A percentile compares a stretch with the other conserved stretches of the same genome.
Evolutionary conservation across 2,888 invertebrate genomes (phyloP).

Genomic region (Morinoia aosen): DNA sequence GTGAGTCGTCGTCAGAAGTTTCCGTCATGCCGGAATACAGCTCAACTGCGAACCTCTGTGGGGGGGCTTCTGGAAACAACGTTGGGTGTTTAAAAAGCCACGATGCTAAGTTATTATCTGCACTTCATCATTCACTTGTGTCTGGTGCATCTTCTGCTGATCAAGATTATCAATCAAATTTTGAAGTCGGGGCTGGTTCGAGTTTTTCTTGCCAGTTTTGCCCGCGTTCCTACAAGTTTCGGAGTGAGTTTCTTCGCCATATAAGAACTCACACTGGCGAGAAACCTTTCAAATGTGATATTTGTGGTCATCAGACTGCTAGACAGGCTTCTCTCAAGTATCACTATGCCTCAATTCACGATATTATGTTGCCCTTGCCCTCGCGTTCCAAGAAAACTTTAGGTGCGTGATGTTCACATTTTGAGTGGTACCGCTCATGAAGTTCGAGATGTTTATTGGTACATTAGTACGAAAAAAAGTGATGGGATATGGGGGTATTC

Average conservation of each 20-base stretch:
- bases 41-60: not conserved
- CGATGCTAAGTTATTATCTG: not conserved
- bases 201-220: slow-evolving; percentile 22
- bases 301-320: slow-evolving; percentile 28
- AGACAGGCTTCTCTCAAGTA: slow-evolving; percentile 43
- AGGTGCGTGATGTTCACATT: not conserved
- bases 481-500: not conserved
- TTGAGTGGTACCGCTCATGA: not conserved
- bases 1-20: not conserved
- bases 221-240: slow-evolving; percentile 11
- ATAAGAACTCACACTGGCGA: slow-evolving; percentile 29
- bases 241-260: slow-evolving; percentile 23
- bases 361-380: slow-evolving; percentile 25
- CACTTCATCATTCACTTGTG: not conserved
- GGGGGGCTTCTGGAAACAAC: not conserved
- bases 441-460: not conserved
- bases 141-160: not conserved
- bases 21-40: not conserved
- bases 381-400: slow-evolving; percentile 31
- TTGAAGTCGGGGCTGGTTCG: not conserved
- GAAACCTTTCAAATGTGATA: slow-evolving; percentile 36
- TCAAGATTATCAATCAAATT: not conserved
- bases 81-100: not conserved
- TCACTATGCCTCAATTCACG: slow-evolving; percentile 52
- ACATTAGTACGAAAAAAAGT: not conserved